These are phyloP conservation scores for Plagiodera versicolora DNA, from an alignment of 2,888 invertebrate genomes.

Conservation along the genomic window DNA sequence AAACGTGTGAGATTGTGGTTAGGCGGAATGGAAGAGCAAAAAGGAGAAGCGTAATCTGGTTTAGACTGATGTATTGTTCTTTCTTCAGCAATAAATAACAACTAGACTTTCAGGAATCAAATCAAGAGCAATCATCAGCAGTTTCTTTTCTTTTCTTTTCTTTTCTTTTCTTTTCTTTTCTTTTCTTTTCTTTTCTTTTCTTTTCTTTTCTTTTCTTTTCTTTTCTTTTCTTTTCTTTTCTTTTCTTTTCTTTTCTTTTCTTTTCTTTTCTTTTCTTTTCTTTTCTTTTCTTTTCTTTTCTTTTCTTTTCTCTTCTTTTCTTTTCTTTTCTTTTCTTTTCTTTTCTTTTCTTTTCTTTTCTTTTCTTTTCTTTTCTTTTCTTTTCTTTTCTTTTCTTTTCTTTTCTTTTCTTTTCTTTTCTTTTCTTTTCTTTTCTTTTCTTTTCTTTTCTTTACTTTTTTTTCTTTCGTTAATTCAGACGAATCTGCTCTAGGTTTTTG, in stretches of 20 bases:
- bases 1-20: not conserved
- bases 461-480: too few species aligned
- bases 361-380: slow-evolving; percentile 1
- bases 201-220: slow-evolving; percentile 1
- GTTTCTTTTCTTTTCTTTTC: not conserved
- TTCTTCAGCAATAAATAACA: too few species aligned
- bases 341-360: slow-evolving; percentile 1
- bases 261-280: slow-evolving; percentile 1
- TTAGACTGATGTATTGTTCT: too few species aligned
- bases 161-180: slow-evolving; percentile 1
- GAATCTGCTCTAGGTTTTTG: too few species aligned
- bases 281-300: slow-evolving; percentile 1
- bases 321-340: slow-evolving; percentile 1
- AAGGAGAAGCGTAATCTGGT: too few species aligned
- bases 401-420: not conserved
- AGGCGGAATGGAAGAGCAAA: too few species aligned
- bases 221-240: slow-evolving; percentile 1
- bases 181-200: slow-evolving; percentile 1
- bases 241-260: slow-evolving; percentile 1
- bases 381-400: slow-evolving; percentile 1
- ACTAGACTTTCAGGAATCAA: too few species aligned
- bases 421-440: too few species aligned
- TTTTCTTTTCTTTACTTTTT: too few species aligned
- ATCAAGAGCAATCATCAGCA: too few species aligned
- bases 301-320: slow-evolving; percentile 1